Conservation (phyloP, 2,888 invertebrate species). For the Blastobasis lacticolella region DNA sequence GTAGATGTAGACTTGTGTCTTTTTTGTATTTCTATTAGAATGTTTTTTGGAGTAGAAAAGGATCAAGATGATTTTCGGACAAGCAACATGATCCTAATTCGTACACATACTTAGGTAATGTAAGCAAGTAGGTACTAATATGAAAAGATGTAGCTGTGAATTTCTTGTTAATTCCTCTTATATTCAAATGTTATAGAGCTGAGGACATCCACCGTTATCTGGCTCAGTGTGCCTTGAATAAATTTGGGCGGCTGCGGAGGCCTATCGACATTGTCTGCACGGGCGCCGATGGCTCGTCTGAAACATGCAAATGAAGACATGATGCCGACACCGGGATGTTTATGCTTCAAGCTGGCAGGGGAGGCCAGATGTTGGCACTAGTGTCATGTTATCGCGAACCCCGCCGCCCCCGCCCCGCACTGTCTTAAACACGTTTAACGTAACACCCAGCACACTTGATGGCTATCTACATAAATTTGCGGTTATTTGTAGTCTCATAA, state of each 20-base stretch:
- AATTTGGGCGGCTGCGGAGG: conserved; percentile 38
- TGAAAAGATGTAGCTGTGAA: too few relatives aligned
- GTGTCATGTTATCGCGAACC: conserved; percentile 43
- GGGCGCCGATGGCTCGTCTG: conserved; percentile 34
- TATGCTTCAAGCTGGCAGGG: conserved; percentile 35
- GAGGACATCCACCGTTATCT: conserved; percentile 1
- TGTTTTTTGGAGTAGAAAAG: too few relatives aligned
- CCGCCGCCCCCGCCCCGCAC: conserved; percentile 22
- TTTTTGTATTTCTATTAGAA: too few relatives aligned
- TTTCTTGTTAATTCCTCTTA: too few relatives aligned
- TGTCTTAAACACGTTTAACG: conserved; percentile 61
- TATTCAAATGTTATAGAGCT: too few relatives aligned
- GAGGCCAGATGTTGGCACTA: conserved; percentile 53
- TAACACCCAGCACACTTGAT: conserved; percentile 53
- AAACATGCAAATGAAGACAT: conserved; percentile 67
- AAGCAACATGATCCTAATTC: too few relatives aligned
- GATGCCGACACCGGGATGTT: conserved; percentile 52
- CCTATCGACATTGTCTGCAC: conserved; percentile 46
- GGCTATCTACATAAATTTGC: conserved; percentile 66
- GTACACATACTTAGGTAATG: too few relatives aligned
- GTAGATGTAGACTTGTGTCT: too few relatives aligned
- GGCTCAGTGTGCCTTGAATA: conserved; percentile 31
- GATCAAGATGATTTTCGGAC: too few relatives aligned
- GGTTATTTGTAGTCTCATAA: conserved; percentile 61
- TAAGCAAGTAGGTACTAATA: too few relatives aligned